Evolutionary conservation across 2,888 invertebrate genomes (phyloP), one percentile per base, ranked within the genome.

Genomic region (Euzophera pinguis): DNA sequence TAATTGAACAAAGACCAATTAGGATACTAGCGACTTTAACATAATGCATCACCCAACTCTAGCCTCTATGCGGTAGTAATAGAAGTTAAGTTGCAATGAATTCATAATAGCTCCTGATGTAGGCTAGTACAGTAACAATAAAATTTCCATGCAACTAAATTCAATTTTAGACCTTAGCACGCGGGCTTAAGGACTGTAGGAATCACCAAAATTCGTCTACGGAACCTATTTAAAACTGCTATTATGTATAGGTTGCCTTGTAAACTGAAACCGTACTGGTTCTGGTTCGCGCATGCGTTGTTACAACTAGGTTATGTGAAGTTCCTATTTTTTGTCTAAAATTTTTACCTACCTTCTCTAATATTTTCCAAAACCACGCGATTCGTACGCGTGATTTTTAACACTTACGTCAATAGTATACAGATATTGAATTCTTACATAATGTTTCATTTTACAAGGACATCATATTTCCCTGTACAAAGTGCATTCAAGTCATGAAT

Each of bases 231-330:
- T n/a, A 12, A 16, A 45, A 32, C 45, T 45, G 45, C 45, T 45
- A 3, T 34, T 16, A 43, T 22, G 22, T 43, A 45, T 32, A 14
- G 32, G 32, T 45, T 45, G 45, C 45, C 45, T 45, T 45, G 45
- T 34, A 45, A 45, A 45, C 45, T 32, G 45, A 45, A 32, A 34
- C 45, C 45, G 45, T 45, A 45, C 45, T 34, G 45, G 45, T 32
- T 14, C 32, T 14, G 16, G 7, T 45, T 14, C 32, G 34, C 45
- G 45, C 45, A 45, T 45, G 45, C 45, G 45, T 34, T 34, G 10
- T 32, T 10, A 14, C 32, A 45, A 45, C 14, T 16, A 45, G 45
- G 32, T 45, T 45, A 45, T 34, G 32, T 14, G 10, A 32, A 34
- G 13, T 27, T 43, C 27, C 42, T 43, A 43, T 12, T 43, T 27